phyloP scores from a whole-genome alignment of 2,888 invertebrate genomes.

The Eremobia ochroleuca region DNA sequence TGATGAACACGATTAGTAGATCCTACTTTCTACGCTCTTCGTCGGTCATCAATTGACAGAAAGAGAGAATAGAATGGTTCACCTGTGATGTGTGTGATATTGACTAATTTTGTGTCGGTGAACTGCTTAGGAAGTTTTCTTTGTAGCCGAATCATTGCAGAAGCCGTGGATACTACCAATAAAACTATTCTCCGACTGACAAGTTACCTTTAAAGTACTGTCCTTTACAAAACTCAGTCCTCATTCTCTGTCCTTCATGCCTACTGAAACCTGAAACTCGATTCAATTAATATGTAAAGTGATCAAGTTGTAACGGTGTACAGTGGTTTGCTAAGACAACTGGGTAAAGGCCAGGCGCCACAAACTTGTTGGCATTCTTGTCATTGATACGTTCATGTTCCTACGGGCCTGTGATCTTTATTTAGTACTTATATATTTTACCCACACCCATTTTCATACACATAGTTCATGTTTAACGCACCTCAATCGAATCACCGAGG shows the following conservation, averaged over 20 bases:
- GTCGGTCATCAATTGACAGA: not conserved
- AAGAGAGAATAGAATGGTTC: conserved; percentile 7
- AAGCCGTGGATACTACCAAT: not conserved
- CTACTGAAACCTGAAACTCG: not conserved
- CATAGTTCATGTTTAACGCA: conserved; percentile 4
- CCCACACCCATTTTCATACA: not conserved
- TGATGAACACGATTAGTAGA: not conserved
- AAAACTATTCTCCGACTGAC: not conserved
- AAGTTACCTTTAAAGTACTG: conserved; percentile 4
- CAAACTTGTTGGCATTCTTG: conserved; percentile 2
- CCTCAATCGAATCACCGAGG: conserved; percentile 1
- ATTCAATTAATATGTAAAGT: conserved; percentile 9
- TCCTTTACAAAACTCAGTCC: not conserved
- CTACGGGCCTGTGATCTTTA: not conserved
- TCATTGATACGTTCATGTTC: conserved; percentile 10
- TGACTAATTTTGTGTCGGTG: not conserved
- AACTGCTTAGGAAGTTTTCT: not conserved
- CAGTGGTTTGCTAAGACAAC: conserved; percentile 21
- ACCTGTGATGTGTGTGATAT: not conserved
- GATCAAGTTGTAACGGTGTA: conserved; percentile 15
- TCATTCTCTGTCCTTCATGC: conserved; percentile 5
- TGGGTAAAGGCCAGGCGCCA: conserved; percentile 28
- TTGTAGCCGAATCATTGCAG: conserved; percentile 6
- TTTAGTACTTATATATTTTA: too few relatives aligned
- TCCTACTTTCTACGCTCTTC: not conserved